phyloP scores from a whole-genome alignment of 2,797 vertebrate genomes.

The Diceros bicornis region DNA sequence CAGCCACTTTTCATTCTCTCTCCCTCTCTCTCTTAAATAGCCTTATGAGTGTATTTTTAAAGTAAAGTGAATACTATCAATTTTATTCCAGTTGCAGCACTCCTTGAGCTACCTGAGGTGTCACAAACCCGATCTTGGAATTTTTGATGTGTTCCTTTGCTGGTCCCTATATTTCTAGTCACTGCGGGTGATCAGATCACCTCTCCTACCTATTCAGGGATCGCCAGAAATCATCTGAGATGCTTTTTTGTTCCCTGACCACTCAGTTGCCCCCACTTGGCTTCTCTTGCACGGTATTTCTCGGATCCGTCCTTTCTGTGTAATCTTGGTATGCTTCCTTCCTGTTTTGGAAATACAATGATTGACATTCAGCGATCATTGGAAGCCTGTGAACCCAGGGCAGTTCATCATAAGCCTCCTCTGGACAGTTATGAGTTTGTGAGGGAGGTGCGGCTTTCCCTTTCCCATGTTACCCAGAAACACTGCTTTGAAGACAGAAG shows the following conservation, averaged over 20 bases:
- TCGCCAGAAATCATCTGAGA: not conserved
- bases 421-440: not conserved
- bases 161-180: not conserved
- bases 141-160: not conserved
- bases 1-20: not conserved
- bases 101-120: not conserved
- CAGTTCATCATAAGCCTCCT: not conserved
- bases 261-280: not conserved
- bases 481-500: not conserved
- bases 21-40: not conserved
- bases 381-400: not conserved
- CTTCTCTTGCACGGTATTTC: not conserved
- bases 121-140: not conserved
- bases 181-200: not conserved
- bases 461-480: not conserved
- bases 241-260: not conserved
- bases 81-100: not conserved
- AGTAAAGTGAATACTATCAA: not conserved
- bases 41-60: not conserved
- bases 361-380: not conserved
- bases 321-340: not conserved
- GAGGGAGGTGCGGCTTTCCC: not conserved
- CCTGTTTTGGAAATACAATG: not conserved
- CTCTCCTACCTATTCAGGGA: not conserved
- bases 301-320: not conserved